Evolutionary conservation across 1,140 invertebrate genomes (phyloP).

Genomic region (Penaeus vannamei): DNA sequence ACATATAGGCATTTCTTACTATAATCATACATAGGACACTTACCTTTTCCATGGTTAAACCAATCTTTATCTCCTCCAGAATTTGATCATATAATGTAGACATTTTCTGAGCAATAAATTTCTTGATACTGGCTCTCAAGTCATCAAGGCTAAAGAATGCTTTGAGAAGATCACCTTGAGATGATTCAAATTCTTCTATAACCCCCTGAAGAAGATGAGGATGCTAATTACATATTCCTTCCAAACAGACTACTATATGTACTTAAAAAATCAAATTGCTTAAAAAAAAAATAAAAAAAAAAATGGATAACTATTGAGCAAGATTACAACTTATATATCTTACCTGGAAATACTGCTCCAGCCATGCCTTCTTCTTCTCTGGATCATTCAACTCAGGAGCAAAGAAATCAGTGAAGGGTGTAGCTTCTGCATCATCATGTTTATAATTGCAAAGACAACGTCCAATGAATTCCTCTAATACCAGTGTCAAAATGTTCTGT

Average conservation of each 20-base stretch:
- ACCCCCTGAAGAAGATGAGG: not conserved
- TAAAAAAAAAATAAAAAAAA: not conserved
- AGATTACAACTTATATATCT: not conserved
- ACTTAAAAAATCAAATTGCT: not conserved
- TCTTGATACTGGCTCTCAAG: slow-evolving; percentile 1
- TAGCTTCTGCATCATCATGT: not conserved
- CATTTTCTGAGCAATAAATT: not conserved
- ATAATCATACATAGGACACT: not conserved
- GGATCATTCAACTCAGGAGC: slow-evolving; percentile 19
- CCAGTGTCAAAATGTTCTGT: slow-evolving; percentile 18
- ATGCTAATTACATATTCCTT: not conserved
- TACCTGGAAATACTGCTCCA: slow-evolving; percentile 35
- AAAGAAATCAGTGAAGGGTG: slow-evolving; percentile 58
- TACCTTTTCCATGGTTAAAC: slow-evolving; percentile 45
- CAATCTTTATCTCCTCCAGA: not conserved
- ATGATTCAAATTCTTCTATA: slow-evolving; percentile 1
- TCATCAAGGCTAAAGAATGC: slow-evolving; percentile 43
- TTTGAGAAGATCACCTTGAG: not conserved
- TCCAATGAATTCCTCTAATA: slow-evolving; percentile 63
- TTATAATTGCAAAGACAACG: slow-evolving; percentile 48
- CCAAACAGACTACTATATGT: not conserved
- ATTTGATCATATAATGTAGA: not conserved
- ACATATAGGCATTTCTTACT: not conserved
- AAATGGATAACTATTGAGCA: not conserved
- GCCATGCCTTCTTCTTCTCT: slow-evolving; percentile 29